Evolutionary conservation across 2,888 invertebrate species (phyloP), one percentile per base, ranked within the genome.

Genomic region (Stratiomys singularior): DNA sequence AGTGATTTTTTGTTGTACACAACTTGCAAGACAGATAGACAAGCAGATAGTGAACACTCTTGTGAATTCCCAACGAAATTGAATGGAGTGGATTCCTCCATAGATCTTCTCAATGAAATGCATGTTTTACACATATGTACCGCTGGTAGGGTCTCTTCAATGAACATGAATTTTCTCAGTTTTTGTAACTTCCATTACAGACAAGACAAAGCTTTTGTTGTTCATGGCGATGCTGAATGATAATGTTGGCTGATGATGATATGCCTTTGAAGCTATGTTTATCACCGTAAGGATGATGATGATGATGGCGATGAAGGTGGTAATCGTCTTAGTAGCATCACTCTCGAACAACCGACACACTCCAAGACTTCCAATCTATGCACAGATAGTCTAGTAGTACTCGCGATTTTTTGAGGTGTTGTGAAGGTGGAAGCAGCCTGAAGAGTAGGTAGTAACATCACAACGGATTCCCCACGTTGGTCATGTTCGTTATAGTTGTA

Each of bases 41-140:
- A 13, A 52, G 18, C 52, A 52, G 52, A 18, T 52, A 52, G 52
- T 52, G 52, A 13, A 13, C 9, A 37, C 9, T 3, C 5, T 15
- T 66, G 23, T 44, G 69, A 47, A 69, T 69, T 69, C 25, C 67
- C 69, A 69, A 13, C 7, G 30, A 30, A 72, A 30, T 74, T 74
- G 60, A 74, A 74, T 74, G 74, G 60, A 58, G n/a, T 21, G 30
- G 44, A 37, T 23, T 37, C 5, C 74, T 18, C 58, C 60, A 58
- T 74, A 37, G 58, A 74, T 60, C 58, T 60, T 15, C 28, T 74
- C 60, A 74, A 74, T 74, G 74, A 58, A 74, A 37, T 44, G 60
- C 25, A 74, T 74, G 74, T 27, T 37, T 5, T 37, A 37, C 37
- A 37, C 37, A 37, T 9, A 37, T 37, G 37, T 37, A 37, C 37